Evolutionary conservation across 2,888 invertebrate genomes (phyloP).

Genomic region (Geophilus truncorum): DNA sequence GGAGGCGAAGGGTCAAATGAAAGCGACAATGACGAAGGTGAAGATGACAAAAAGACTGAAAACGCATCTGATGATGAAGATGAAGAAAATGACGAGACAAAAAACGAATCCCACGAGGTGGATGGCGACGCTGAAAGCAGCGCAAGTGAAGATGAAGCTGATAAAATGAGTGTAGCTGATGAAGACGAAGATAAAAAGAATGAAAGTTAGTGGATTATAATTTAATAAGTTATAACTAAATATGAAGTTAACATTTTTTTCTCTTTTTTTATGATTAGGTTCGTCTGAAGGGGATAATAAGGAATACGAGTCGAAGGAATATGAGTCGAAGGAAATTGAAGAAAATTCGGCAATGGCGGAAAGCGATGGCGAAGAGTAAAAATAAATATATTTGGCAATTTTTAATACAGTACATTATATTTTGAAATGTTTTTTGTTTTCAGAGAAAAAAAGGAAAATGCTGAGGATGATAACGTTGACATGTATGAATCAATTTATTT

Average conservation of each 20-base stretch:
- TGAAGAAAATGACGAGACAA: background rate
- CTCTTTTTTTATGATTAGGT: slow-evolving; percentile 57
- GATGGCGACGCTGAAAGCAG: slow-evolving; percentile 29
- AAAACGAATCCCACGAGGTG: slow-evolving; percentile 35
- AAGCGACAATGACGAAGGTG: background rate
- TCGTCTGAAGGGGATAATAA: slow-evolving; percentile 36
- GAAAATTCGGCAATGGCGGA: slow-evolving; percentile 54
- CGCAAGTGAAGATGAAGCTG: slow-evolving; percentile 23
- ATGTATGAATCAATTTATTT: too few species aligned
- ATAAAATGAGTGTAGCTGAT: slow-evolving; percentile 47
- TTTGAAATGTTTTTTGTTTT: slow-evolving; percentile 35
- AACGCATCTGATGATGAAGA: background rate
- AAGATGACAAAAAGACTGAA: background rate
- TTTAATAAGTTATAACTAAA: background rate
- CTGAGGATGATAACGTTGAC: slow-evolving; percentile 56
- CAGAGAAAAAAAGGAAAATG: slow-evolving; percentile 45
- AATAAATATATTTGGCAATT: too few species aligned
- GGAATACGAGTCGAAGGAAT: slow-evolving; percentile 36
- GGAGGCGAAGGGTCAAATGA: background rate
- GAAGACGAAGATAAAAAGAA: slow-evolving; percentile 50
- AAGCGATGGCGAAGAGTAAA: slow-evolving; percentile 50
- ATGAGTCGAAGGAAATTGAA: slow-evolving; percentile 17
- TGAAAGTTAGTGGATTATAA: slow-evolving; percentile 40
- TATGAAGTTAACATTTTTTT: slow-evolving; percentile 49
- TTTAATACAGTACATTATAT: slow-evolving; percentile 33